Evolutionary conservation across 2,113 vertebrate species (phyloP).

Genomic region (Glaucomys volans): DNA sequence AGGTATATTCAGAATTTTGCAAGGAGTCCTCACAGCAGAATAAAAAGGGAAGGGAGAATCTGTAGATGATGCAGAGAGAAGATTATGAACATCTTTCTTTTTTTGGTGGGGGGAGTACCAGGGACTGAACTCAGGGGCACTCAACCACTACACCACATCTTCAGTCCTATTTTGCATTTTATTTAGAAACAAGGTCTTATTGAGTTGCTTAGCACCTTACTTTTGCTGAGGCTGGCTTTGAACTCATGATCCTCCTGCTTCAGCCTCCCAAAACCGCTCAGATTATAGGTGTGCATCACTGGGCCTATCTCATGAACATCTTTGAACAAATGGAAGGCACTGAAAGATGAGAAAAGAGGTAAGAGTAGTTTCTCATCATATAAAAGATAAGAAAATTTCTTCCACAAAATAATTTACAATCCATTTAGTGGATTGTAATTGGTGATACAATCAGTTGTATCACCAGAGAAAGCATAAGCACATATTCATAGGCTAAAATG

Average conservation of each 20-base stretch:
- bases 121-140: no score
- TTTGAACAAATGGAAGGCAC: not conserved
- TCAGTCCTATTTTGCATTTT: no score
- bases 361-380: not conserved
- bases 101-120: no score
- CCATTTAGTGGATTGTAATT: no score
- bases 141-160: no score
- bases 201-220: no score
- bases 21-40: not conserved
- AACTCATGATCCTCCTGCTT: no score
- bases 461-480: not conserved
- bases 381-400: not conserved
- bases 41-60: not conserved
- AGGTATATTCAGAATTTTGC: not conserved
- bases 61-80: not conserved
- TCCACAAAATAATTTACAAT: not conserved
- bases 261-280: no score
- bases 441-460: no score
- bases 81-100: not conserved
- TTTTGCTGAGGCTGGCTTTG: no score
- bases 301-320: not conserved
- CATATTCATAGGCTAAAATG: not conserved
- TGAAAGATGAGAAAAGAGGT: not conserved
- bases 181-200: no score
- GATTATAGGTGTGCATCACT: no score